Percentiles rank a stretch among this genome's conserved stretches.
Conservation (phyloP, 1,140 invertebrate genomes). For the Aphaenogaster ashmeadi region DNA sequence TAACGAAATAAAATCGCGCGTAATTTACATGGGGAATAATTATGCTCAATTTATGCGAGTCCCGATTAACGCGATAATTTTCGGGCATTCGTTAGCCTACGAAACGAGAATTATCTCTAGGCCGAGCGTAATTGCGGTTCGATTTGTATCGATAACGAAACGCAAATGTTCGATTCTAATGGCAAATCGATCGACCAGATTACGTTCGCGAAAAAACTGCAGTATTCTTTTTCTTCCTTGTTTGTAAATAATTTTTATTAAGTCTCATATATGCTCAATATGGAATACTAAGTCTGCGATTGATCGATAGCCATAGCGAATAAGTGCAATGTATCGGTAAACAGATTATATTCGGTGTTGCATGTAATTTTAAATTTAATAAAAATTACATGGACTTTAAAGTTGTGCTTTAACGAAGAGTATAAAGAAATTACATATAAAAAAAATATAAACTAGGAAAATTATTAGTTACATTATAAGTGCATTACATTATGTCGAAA, state of each 20-base stretch:
- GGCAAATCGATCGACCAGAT: neutral
- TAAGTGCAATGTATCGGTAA: slow-evolving; percentile 27
- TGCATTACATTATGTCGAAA: neutral
- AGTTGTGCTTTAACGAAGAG: slow-evolving; percentile 11
- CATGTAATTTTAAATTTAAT: neutral
- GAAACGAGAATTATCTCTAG: slow-evolving; percentile 2
- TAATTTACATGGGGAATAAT: slow-evolving; percentile 3
- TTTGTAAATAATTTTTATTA: slow-evolving; percentile 46
- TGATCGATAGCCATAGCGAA: slow-evolving; percentile 47
- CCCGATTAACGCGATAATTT: slow-evolving; percentile 18
- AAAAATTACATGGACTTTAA: neutral
- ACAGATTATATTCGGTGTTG: neutral
- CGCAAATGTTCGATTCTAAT: slow-evolving; percentile 11
- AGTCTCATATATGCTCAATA: slow-evolving; percentile 39
- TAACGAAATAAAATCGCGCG: neutral
- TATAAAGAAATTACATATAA: neutral
- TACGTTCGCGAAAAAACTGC: slow-evolving; percentile 16
- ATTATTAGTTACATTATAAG: slow-evolving; percentile 6
- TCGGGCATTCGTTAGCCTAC: neutral
- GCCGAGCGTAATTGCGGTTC: slow-evolving; percentile 25
- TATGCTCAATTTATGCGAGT: slow-evolving; percentile 36
- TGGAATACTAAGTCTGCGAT: slow-evolving; percentile 31
- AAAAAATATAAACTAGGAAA: neutral
- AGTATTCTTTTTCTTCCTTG: slow-evolving; percentile 25
- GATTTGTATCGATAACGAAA: slow-evolving; percentile 14